Conservation (phyloP, 2,888 invertebrate species). For the Pycnomerus fuliginosus region DNA sequence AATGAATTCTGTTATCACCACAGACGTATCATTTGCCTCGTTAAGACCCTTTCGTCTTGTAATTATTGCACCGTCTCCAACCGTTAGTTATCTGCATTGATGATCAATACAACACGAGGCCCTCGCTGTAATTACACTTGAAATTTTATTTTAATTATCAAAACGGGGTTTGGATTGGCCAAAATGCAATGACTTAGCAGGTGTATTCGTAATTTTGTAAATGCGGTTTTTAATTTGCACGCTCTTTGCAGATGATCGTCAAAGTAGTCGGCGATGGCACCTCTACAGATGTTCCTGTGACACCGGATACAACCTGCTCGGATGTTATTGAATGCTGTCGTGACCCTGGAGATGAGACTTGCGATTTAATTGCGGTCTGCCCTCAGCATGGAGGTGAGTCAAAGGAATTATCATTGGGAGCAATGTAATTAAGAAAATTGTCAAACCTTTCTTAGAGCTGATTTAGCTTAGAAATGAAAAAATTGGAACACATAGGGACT, state of each 20-base stretch:
- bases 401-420: no score
- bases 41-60: conserved; percentile 20
- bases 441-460: no score
- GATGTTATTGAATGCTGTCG: conserved; percentile 67
- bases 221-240: not conserved
- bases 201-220: no score
- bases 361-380: conserved; percentile 61
- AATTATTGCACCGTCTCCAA: conserved; percentile 15
- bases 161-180: no score
- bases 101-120: conserved; percentile 14
- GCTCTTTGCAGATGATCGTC: conserved; percentile 62
- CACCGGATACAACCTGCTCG: conserved; percentile 63
- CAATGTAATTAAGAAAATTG: no score
- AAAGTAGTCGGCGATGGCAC: conserved; percentile 62
- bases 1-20: conserved; percentile 25
- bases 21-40: conserved; percentile 24
- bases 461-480: no score
- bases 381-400: conserved; percentile 59
- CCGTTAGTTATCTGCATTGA: conserved; percentile 8
- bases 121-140: conserved; percentile 5
- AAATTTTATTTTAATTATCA: no score
- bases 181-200: no score
- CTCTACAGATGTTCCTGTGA: conserved; percentile 63
- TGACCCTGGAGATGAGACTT: conserved; percentile 66
- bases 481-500: no score